Evolutionary conservation across 2,888 invertebrate genomes (phyloP).

Genomic region (Rambutsinella grinnellia): DNA sequence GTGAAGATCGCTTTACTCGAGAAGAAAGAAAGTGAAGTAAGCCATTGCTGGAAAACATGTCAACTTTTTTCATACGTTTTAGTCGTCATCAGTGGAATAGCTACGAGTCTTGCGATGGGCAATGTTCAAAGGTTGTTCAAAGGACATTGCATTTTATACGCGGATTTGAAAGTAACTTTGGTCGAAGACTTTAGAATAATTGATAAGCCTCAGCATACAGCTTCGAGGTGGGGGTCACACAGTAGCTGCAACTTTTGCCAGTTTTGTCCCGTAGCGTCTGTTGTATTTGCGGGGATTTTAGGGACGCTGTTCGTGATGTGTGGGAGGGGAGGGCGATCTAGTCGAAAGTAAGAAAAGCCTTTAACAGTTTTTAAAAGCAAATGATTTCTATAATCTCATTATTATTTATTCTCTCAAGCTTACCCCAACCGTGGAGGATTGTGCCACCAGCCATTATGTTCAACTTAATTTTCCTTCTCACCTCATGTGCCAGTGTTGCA

Average conservation of each 20-base stretch:
- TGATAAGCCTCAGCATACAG: constrained; percentile 37
- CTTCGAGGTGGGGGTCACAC: constrained; percentile 54
- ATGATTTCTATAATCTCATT: too few relatives aligned
- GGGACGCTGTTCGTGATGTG: constrained; percentile 63
- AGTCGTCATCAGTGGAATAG: constrained; percentile 63
- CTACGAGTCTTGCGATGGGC: constrained; percentile 62
- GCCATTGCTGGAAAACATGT: constrained; percentile 64
- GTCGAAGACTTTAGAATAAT: constrained; percentile 48
- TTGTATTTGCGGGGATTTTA: constrained; percentile 63
- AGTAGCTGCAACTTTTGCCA: constrained; percentile 61
- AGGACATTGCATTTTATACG: constrained; percentile 62
- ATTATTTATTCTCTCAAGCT: too few relatives aligned
- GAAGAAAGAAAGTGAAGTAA: constrained; percentile 63
- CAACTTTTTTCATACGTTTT: constrained; percentile 63
- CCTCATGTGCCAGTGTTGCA: constrained; percentile 61
- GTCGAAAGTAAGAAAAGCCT: constrained; percentile 50
- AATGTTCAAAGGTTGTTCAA: constrained; percentile 58
- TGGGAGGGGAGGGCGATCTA: constrained; percentile 62
- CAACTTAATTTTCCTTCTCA: constrained; percentile 61
- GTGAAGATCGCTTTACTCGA: constrained; percentile 63
- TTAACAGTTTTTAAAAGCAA: neutral
- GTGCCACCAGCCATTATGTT: constrained; percentile 65
- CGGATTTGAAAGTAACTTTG: constrained; percentile 55
- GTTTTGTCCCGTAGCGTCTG: constrained; percentile 63
- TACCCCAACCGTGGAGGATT: constrained; percentile 66